Conservation (phyloP, 2,113 vertebrate genomes). For the Forbesichthys agassizii region DNA sequence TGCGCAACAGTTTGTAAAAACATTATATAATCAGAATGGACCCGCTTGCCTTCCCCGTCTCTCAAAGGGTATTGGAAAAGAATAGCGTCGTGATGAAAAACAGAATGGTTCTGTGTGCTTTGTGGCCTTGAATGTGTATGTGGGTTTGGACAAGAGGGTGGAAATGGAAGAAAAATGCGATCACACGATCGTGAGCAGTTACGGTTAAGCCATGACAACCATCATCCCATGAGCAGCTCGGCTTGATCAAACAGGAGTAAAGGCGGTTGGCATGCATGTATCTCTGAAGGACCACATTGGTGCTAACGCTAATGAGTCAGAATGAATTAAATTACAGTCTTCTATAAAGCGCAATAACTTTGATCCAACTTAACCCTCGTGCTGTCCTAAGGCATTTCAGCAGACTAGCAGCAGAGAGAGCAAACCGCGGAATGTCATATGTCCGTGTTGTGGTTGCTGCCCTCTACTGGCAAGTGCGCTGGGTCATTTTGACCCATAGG, state of each 20-base stretch:
- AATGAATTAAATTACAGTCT: too few relatives aligned
- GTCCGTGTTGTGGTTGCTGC: too few relatives aligned
- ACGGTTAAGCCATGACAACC: neutral
- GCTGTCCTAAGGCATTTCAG: too few relatives aligned
- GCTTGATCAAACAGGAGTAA: neutral
- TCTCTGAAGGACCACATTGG: neutral
- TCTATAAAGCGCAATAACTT: too few relatives aligned
- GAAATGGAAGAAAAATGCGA: neutral
- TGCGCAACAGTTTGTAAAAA: conserved; percentile 67
- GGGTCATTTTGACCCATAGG: too few relatives aligned
- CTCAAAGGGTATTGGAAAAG: conserved; percentile 7
- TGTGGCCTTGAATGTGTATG: conserved; percentile 12
- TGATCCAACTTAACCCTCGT: too few relatives aligned
- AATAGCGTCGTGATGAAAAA: conserved; percentile 10
- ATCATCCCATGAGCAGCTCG: neutral
- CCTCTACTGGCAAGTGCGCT: too few relatives aligned
- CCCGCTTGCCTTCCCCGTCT: conserved; percentile 26
- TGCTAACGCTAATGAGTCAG: neutral
- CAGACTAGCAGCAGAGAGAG: too few relatives aligned
- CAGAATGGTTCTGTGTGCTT: conserved; percentile 7
- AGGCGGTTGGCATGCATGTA: neutral
- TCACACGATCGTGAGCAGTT: too few relatives aligned
- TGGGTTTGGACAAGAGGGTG: neutral
- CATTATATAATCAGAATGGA: conserved; percentile 56
- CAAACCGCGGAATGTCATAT: too few relatives aligned